Conservation (phyloP, 2,888 invertebrate genomes). For the Dimorphilus gyrociliatus region DNA sequence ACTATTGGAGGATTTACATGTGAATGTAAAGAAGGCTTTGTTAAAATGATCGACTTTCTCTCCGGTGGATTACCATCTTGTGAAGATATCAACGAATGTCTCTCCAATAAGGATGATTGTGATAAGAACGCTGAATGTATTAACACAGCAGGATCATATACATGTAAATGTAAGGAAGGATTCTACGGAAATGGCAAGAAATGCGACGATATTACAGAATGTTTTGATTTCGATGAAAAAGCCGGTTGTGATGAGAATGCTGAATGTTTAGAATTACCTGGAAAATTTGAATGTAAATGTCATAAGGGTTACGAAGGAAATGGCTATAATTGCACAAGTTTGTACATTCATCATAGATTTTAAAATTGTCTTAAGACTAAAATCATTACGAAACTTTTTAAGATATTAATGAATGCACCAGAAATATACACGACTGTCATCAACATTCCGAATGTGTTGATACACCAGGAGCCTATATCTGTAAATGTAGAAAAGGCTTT, state of each 20-base stretch:
- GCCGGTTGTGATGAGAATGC: constrained; percentile 12
- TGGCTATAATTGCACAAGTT: constrained; percentile 5
- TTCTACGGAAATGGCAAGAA: constrained; percentile 4
- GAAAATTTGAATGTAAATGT: constrained; percentile 22
- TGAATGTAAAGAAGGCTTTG: too few species aligned
- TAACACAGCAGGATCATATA: constrained; percentile 4
- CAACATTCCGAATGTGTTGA: constrained; percentile 7
- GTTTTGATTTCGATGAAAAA: too few species aligned
- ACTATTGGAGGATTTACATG: too few species aligned
- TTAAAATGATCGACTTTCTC: too few species aligned
- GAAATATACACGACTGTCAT: constrained; percentile 6
- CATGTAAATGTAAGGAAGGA: constrained; percentile 5
- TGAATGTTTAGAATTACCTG: constrained; percentile 18
- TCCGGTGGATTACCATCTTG: too few species aligned
- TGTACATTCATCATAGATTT: not conserved
- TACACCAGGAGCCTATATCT: constrained; percentile 6
- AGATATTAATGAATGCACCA: constrained; percentile 10
- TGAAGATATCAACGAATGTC: constrained; percentile 7
- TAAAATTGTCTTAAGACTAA: not conserved
- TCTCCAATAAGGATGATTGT: constrained; percentile 3
- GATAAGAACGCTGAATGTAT: constrained; percentile 4
- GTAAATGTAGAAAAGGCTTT: constrained; percentile 7
- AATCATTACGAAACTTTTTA: not conserved
- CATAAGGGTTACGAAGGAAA: constrained; percentile 15
- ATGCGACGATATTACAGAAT: constrained; percentile 2